Evolutionary conservation across 2,113 vertebrate genomes (phyloP), one percentile per base, ranked within the genome.

Genomic region (Pygathrix nemaeus): DNA sequence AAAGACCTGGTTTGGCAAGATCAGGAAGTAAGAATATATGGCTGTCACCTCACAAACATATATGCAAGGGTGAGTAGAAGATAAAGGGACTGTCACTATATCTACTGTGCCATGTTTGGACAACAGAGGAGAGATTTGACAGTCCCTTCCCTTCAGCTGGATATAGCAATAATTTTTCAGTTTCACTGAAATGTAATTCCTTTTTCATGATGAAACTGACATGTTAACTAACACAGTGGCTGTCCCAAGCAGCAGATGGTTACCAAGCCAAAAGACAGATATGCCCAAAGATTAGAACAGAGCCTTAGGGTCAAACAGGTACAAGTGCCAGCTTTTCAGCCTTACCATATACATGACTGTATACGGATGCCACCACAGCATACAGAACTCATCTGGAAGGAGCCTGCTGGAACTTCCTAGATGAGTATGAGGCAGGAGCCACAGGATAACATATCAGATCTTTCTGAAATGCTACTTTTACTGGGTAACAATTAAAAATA

Each of bases 321-420:
- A 38, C n/a, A 18, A 93, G 40, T 18, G 12, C 61, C 30, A 55
- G 43, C 66, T 75, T 64, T 23, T 35, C 45, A 30, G 8, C 48
- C 4, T 32, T 17, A 13, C 52, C n/a, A 17, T 30, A 35, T 0
- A 5, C n/a, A 12, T 2, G 38, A n/a, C 17, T 18, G 45, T 35
- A 0, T 8, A 7, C 1, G 2, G 0, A 17, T 8, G 48, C n/a
- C 75, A 2, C 17, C 32, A 30, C 27, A 30, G 48, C 6, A 21
- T 43, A 13, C 30, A 8, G 40, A 64, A 43, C 75, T 82, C 73
- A 43, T 59, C 61, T 43, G 55, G 59, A 68, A 94, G 20, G 48
- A 13, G 35, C 6, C 5, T 17, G 20, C 70, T 38, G 14, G 7
- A 4, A 4, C 40, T 72, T 50, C 76, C 66, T 78, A 38, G 25